Percentiles rank a stretch among this genome's conserved stretches.
Conservation (phyloP, 1,140 invertebrate genomes). For the Mercenaria mercenaria region DNA sequence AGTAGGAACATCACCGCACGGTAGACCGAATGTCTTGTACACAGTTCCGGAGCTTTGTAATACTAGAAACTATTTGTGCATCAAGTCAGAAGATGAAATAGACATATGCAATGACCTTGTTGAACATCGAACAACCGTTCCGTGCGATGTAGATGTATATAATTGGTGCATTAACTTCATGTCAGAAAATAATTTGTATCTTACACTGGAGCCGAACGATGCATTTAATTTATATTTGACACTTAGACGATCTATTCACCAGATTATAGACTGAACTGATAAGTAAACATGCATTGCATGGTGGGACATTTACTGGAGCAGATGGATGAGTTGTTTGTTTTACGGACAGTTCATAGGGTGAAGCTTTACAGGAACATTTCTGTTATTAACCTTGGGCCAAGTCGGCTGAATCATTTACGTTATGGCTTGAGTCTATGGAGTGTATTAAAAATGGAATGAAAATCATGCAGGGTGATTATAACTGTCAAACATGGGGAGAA, state of each 20-base stretch:
- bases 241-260: constrained; percentile 39
- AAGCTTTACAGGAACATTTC: not conserved
- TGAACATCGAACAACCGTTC: not conserved
- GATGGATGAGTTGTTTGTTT: too few relatives aligned
- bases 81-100: constrained; percentile 40
- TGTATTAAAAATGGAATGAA: too few relatives aligned
- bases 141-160: constrained; percentile 30
- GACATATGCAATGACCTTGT: constrained; percentile 45
- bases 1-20: constrained; percentile 35
- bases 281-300: too few relatives aligned
- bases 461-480: too few relatives aligned
- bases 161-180: constrained; percentile 55
- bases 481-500: too few relatives aligned
- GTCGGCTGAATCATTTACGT: too few relatives aligned
- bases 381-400: not conserved
- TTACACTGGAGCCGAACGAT: constrained; percentile 11
- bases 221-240: constrained; percentile 43
- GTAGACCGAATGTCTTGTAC: constrained; percentile 8
- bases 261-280: not conserved
- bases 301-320: too few relatives aligned
- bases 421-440: too few relatives aligned
- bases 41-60: constrained; percentile 30
- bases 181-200: constrained; percentile 51
- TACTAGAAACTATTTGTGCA: constrained; percentile 30
- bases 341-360: too few relatives aligned